Evolutionary conservation across 1,140 invertebrate species (phyloP).

Genomic region (Drosophila pachea): DNA sequence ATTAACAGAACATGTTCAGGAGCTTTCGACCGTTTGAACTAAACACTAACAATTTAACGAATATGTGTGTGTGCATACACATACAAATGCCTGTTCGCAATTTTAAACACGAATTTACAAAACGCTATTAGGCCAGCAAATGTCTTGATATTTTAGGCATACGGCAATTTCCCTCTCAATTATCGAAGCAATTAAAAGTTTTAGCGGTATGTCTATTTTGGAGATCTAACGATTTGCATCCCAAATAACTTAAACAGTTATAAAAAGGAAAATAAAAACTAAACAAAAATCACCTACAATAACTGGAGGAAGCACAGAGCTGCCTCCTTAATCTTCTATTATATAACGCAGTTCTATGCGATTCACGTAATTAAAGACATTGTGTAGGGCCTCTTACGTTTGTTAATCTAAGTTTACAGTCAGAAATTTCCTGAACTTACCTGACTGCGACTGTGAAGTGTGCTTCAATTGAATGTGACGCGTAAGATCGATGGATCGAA

Average conservation of each 20-base stretch:
- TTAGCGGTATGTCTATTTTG: no score
- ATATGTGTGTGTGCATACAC: not conserved
- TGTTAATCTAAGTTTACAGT: no score
- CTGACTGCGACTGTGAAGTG: not conserved
- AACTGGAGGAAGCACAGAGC: no score
- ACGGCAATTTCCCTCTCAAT: not conserved
- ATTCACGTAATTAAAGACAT: no score
- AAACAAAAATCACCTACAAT: no score
- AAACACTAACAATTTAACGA: not conserved
- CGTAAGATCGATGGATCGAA: conserved; percentile 49
- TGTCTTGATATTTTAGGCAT: not conserved
- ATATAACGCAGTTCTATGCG: no score
- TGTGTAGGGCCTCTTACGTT: no score
- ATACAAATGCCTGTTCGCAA: not conserved
- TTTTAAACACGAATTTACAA: not conserved
- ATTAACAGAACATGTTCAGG: conserved; percentile 25
- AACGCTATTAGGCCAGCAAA: not conserved
- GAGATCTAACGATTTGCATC: no score
- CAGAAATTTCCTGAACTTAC: not conserved
- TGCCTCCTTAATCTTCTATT: no score
- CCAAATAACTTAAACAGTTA: no score
- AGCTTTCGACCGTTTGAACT: not conserved
- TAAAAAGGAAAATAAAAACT: no score
- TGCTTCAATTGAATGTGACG: conserved; percentile 48
- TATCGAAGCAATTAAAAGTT: no score